A percentile compares a stretch with the other conserved stretches of the same genome.
These are phyloP conservation scores for Eupeodes latifasciatus DNA, from an alignment of 2,888 invertebrate species.

Conservation along the genomic window DNA sequence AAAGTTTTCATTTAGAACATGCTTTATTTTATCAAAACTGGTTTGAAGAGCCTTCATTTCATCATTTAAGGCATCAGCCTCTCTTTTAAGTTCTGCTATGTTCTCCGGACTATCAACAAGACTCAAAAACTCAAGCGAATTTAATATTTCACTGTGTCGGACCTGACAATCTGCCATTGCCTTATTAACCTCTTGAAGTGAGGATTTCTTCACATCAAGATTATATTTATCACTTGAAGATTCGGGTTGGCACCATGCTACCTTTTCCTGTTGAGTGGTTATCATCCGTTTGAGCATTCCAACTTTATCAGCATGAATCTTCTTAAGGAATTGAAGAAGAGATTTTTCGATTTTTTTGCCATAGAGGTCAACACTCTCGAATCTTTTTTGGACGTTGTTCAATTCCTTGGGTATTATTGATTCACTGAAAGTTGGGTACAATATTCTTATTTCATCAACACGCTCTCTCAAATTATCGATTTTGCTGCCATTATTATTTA, in stretches of 20 bases:
- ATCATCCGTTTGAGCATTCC: slow-evolving; percentile 92
- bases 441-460: slow-evolving; percentile 89
- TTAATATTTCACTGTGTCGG: slow-evolving; percentile 88
- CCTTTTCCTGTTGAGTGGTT: slow-evolving; percentile 93
- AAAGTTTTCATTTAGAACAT: slow-evolving; percentile 88
- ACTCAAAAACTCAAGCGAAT: slow-evolving; percentile 89
- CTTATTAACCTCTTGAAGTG: slow-evolving; percentile 90
- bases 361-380: slow-evolving; percentile 91
- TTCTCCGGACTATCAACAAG: slow-evolving; percentile 90
- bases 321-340: slow-evolving; percentile 92
- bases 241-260: slow-evolving; percentile 96
- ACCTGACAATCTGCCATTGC: slow-evolving; percentile 89
- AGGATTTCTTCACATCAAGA: slow-evolving; percentile 94
- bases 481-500: slow-evolving; percentile 88
- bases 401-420: slow-evolving; percentile 92
- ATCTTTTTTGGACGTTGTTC: slow-evolving; percentile 92
- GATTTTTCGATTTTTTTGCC: slow-evolving; percentile 93
- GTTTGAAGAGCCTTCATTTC: slow-evolving; percentile 90
- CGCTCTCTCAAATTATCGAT: slow-evolving; percentile 89
- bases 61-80: slow-evolving; percentile 88
- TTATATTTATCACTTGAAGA: slow-evolving; percentile 95
- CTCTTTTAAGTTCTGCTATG: slow-evolving; percentile 87
- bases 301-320: slow-evolving; percentile 93
- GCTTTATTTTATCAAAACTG: slow-evolving; percentile 88
- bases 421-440: slow-evolving; percentile 91